Evolutionary conservation across 2,113 vertebrate genomes (phyloP).

Genomic region (Dicentrarchus labrax): DNA sequence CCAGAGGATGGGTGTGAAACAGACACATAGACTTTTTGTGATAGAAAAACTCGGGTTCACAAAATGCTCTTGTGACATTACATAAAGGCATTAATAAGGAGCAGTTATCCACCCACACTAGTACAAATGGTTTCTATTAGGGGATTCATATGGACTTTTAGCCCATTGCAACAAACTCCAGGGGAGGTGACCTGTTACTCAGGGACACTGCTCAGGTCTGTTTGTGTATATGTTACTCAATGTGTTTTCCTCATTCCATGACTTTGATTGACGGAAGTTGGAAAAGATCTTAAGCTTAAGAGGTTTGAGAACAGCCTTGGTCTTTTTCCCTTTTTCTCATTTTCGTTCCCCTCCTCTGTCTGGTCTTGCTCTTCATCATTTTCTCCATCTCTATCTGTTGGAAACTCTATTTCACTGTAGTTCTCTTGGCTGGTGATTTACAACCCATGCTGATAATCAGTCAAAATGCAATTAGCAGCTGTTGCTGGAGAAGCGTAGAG

Average conservation of each 20-base stretch:
- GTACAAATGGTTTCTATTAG: not conserved
- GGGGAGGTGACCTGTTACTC: not conserved
- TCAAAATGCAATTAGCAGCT: conserved; percentile 81
- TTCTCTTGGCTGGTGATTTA: conserved; percentile 69
- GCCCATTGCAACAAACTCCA: not conserved
- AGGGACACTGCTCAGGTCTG: not conserved
- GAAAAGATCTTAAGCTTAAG: not conserved
- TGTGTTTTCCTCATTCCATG: conserved; percentile 2
- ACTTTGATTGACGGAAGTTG: not conserved
- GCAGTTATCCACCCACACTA: no score
- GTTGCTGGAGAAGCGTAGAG: conserved; percentile 49
- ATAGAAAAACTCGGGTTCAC: not conserved
- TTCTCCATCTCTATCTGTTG: conserved; percentile 46
- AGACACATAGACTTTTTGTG: not conserved
- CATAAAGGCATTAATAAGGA: not conserved
- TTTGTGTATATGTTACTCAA: not conserved
- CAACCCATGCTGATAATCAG: conserved; percentile 67
- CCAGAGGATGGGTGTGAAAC: conserved; percentile 34
- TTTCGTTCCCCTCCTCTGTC: conserved; percentile 12
- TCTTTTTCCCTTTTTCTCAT: conserved; percentile 10
- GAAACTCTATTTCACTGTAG: conserved; percentile 49
- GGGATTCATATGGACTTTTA: not conserved
- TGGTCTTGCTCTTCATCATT: conserved; percentile 41
- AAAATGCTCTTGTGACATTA: not conserved
- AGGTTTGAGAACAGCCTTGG: not conserved